phyloP scores from a whole-genome alignment of 2,888 invertebrate genomes.

The Trichacis sp. region DNA sequence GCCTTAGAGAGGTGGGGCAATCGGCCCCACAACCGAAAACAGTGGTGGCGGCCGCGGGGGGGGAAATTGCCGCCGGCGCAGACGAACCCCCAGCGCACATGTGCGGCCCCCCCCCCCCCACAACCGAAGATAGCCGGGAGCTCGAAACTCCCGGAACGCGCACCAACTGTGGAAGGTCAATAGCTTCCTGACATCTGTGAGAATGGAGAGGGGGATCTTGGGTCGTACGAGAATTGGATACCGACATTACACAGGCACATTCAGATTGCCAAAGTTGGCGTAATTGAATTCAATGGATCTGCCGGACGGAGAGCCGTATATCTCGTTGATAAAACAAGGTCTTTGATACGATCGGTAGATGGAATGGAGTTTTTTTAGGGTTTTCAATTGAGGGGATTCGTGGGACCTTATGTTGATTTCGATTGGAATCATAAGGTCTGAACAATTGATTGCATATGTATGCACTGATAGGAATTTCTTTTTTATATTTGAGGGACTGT shows the following conservation, averaged over 20 bases:
- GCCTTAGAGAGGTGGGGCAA: constrained; percentile 15
- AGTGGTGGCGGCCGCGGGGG: too few relatives aligned
- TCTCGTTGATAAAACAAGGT: not conserved
- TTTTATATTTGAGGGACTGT: too few relatives aligned
- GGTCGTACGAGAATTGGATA: constrained; percentile 31
- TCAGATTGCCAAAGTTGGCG: constrained; percentile 1
- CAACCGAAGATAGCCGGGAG: too few relatives aligned
- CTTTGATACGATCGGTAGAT: not conserved
- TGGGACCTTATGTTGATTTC: too few relatives aligned
- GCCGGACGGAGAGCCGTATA: not conserved
- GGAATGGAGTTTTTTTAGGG: not conserved
- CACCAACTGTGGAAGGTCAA: constrained; percentile 23
- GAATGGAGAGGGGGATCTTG: constrained; percentile 23
- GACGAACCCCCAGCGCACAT: too few relatives aligned
- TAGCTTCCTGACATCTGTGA: constrained; percentile 32
- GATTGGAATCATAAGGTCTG: too few relatives aligned
- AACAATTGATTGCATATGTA: too few relatives aligned
- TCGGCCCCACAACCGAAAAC: too few relatives aligned
- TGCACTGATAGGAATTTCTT: too few relatives aligned
- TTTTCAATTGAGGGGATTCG: too few relatives aligned
- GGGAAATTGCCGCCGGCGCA: too few relatives aligned
- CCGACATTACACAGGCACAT: constrained; percentile 4
- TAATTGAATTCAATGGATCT: constrained; percentile 2
- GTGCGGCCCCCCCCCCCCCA: too few relatives aligned
- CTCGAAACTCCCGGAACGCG: constrained; percentile 8